A percentile compares a stretch with the other conserved stretches of the same genome.
Evolutionary conservation across 2,113 vertebrate genomes (phyloP).

Genomic region (Halcyon senegalensis): DNA sequence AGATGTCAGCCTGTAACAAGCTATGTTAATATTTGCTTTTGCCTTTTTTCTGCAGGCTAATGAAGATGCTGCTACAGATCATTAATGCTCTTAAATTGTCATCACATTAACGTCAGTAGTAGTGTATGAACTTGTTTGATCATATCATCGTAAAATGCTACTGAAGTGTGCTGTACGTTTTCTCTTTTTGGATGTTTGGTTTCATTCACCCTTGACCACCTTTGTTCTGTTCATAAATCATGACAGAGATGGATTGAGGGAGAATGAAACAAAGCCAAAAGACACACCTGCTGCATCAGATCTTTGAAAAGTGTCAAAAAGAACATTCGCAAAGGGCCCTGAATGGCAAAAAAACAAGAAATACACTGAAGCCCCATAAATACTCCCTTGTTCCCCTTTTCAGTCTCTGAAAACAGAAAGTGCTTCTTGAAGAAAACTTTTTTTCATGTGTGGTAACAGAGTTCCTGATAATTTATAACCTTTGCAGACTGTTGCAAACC

Average conservation of each 20-base stretch:
- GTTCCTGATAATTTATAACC: background rate
- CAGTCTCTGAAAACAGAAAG: background rate
- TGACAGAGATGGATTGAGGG: background rate
- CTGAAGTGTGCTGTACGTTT: background rate
- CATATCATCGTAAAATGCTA: background rate
- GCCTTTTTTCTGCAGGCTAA: background rate
- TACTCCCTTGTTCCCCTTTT: background rate
- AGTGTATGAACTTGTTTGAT: background rate
- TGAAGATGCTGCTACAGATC: conserved; percentile 14
- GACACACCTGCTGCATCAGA: background rate
- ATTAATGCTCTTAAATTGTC: conserved; percentile 41
- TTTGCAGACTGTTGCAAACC: background rate
- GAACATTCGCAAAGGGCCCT: background rate
- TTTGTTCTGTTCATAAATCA: background rate
- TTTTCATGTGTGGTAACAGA: background rate
- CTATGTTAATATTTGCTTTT: background rate
- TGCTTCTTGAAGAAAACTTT: background rate
- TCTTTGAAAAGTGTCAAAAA: background rate
- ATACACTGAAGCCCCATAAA: background rate
- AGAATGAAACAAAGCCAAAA: background rate
- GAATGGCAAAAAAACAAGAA: background rate
- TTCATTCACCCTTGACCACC: background rate
- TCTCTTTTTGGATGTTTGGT: background rate
- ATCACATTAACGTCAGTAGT: background rate
- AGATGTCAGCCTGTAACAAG: background rate